Evolutionary conservation across 2,113 vertebrate genomes (phyloP), one percentile per base, ranked within the genome.

Genomic region (Marmota monax): DNA sequence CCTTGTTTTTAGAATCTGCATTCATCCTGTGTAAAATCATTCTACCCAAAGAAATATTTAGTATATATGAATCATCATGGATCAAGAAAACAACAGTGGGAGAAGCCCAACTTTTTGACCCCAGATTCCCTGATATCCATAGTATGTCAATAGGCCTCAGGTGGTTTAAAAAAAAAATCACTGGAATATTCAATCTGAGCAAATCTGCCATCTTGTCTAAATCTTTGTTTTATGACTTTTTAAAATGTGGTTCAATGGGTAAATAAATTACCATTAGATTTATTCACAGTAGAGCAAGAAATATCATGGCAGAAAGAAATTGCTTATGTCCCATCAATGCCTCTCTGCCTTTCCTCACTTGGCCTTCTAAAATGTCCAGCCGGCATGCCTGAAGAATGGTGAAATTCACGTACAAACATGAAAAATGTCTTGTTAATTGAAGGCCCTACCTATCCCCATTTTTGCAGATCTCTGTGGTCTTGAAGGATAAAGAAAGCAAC

Each of bases 401-500:
- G 72, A 69, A 90, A 84, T 90, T 37, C 48, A 87, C 48, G 45
- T 77, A 48, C 42, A 88, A 84, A 85, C 56, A 58, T 58, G 22
- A 95, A 73, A 32, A 20, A 39, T 32, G 39, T 45, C 69, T 91
- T 88, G 17, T 51, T 91, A 80, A 89, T 73, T 92, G 48, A 90
- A 76, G 14, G 17, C 32, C 37, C 56, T 63, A 5, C 14, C 37
- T 34, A n/a, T n/a, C 29, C 18, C 63, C 32, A 3, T 78, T 91
- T 95, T 92, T 89, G 3, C 14, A 97, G 20, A 91, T 86, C 34
- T 67, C 12, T 84, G 45, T 78, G 63, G 45, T 69, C 65, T 4
- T 29, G 1, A 53, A 79, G 97, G 63, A 91, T 91, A 89, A 70
- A 20, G 80, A 95, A 92, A 97, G 70, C 67, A 65, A 97, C 77